Evolutionary conservation across 2,113 vertebrate genomes (phyloP).

Genomic region (Marmota monax): DNA sequence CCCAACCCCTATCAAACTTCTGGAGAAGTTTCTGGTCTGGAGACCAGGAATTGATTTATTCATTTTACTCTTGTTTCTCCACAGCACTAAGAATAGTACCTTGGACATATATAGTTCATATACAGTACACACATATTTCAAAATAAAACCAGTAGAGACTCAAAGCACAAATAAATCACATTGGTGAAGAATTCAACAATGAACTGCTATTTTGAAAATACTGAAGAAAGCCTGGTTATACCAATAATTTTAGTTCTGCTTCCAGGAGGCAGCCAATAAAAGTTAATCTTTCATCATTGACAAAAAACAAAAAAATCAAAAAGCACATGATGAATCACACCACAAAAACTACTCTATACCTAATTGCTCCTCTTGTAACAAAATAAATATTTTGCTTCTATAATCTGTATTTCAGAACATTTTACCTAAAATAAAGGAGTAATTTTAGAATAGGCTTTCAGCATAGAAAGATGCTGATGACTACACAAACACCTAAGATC

Average conservation of each 20-base stretch:
- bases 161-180: not conserved
- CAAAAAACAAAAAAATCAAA: not conserved
- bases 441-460: slow-evolving; percentile 11
- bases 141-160: not conserved
- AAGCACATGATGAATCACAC: not conserved
- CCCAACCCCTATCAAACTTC: not conserved
- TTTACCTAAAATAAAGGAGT: slow-evolving; percentile 39
- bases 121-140: not conserved
- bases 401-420: not conserved
- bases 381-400: slow-evolving; percentile 22
- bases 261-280: slow-evolving; percentile 1
- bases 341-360: not conserved
- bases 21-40: not conserved
- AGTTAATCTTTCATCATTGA: not conserved
- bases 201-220: not conserved
- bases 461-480: not conserved
- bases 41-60: not conserved
- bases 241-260: not conserved
- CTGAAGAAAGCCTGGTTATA: not conserved
- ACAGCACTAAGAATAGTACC: not conserved
- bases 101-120: not conserved
- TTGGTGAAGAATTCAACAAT: not conserved
- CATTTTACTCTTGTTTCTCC: not conserved
- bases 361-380: not conserved
- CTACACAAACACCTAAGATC: not conserved